phyloP scores from a whole-genome alignment of 2,797 vertebrate species.

The Thalassophryne amazonica region DNA sequence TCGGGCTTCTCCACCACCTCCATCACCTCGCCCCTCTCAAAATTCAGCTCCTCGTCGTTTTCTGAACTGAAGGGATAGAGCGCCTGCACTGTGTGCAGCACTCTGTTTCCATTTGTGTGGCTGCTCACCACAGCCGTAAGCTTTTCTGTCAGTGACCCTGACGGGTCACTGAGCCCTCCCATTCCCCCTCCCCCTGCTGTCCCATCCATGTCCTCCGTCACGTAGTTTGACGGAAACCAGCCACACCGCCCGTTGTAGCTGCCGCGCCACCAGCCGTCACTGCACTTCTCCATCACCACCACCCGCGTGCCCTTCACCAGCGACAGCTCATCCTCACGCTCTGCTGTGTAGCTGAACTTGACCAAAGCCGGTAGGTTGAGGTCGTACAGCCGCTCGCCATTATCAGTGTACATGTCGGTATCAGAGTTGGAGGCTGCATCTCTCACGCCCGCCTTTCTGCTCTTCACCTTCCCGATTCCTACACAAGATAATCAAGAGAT shows the following conservation, averaged over 20 bases:
- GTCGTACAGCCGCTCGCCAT: conserved; percentile 87
- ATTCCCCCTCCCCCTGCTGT: conserved; percentile 79
- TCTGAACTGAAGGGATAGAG: conserved; percentile 89
- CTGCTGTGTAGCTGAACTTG: conserved; percentile 89
- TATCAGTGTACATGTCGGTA: conserved; percentile 81
- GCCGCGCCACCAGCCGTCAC: conserved; percentile 92
- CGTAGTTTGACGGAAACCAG: conserved; percentile 93
- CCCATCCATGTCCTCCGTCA: conserved; percentile 87
- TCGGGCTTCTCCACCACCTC: conserved; percentile 92
- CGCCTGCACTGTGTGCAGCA: conserved; percentile 88
- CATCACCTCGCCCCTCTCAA: conserved; percentile 91
- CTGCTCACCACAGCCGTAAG: conserved; percentile 83
- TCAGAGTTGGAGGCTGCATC: conserved; percentile 83
- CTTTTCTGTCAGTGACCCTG: conserved; percentile 86
- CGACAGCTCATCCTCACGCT: conserved; percentile 89
- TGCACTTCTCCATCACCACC: conserved; percentile 94
- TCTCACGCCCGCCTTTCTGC: conserved; percentile 82
- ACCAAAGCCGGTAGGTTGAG: conserved; percentile 89
- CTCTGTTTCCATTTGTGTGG: conserved; percentile 78
- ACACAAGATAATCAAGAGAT: not conserved
- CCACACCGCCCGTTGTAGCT: conserved; percentile 86
- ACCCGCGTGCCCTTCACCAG: conserved; percentile 89
- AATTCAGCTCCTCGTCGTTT: conserved; percentile 92
- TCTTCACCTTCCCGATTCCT: conserved; percentile 91
- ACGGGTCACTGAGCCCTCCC: conserved; percentile 75